Base-by-base conservation (phyloP, 2,888 invertebrate genomes). In the Cataglyphis cursor region DNA sequence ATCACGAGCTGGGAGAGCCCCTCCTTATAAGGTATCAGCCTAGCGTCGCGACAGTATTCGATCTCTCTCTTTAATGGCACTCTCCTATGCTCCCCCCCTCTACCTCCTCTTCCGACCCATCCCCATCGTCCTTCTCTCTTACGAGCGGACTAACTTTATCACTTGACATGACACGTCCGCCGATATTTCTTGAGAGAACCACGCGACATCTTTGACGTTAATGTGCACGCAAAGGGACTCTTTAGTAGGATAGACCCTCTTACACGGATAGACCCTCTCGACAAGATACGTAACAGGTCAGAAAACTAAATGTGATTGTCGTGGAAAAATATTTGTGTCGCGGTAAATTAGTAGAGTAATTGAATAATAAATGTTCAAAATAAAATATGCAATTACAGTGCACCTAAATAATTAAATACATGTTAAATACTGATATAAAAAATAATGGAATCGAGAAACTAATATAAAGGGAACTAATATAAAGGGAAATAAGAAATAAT, bases 1-100 rank as follows among this genome's bases (percentile, higher is more conserved):
- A 51, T 68, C 15, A 12, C 38, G 31, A 31, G n/a, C 24, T 10
- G 24, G 21, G 44, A 73, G 28, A 73, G 35, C 10, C 54, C 68
- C 44, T 38, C 83, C 83, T 82, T 85, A 81, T 81, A 89, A 74
- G 82, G 70, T 54, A 54, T 4, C 66, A 24, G 38, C 70, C 35
- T 54, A 54, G 51, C 8, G 28, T 38, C 12, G n/a, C 57, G 8
- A n/a, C 6, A 57, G 59, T 78, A 61, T 65, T 80, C 44, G 5
- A 75, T 3, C 9, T 31, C 41, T 51, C 41, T 64, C 41, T 62
- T 51, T 38, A 65, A 24, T 38, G 41, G 28, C 8, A 15, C 15
- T 44, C 18, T 12, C n/a, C 18, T 54, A 28, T 41, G 8, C 10
- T 3, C 3, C 4, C 3, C 4, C 5, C 8, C 3, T 8, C 59